Base-by-base conservation (phyloP, 2,888 invertebrate genomes). In the Aphrophora alni region DNA sequence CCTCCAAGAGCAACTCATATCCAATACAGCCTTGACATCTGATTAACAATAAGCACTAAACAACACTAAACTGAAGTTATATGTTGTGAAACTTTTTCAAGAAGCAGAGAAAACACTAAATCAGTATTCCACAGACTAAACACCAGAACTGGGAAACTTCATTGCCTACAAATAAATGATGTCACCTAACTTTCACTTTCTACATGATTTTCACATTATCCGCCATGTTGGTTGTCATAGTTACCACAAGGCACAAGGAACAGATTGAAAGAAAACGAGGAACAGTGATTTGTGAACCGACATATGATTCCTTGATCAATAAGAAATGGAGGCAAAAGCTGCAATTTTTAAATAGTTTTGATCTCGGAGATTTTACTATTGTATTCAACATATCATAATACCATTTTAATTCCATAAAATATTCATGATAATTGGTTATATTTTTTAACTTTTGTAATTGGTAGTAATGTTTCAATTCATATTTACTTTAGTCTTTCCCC, bases 161-260 rank as follows among this genome's bases (percentile, higher is more conserved):
- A 73, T 38, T 59, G 71, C 70, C 80, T 80, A 76, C 80, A 70
- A 70, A 76, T 76, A 71, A 72, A 27, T 73, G 73, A 76, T 80
- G 80, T 76, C 80, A 80, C 28, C 44, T 27, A 59, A 80, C 80
- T 80, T 80, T 80, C 80, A 80, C 80, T 76, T 71, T 51, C 51
- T 75, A 70, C 80, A 70, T 24, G 70, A 51, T 71, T 76, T 24
- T 38, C 73, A 27, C 73, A 33, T 28, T 12, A 10, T 38, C 28
- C 73, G 73, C 73, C 73, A 73, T 73, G 38, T 73, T 73, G 73
- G 28, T 28, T 27, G 33, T 59, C 59, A 59, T 59, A 59, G 59
- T 59, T 59, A 59, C 59, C 59, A 59, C 59, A 7, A n/a, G n/a
- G n/a, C n/a, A n/a, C n/a, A 21, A 59, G 59, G 59, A 59, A 59